Percentiles rank a stretch among this genome's conserved stretches.
Evolutionary conservation across 1,140 invertebrate species (phyloP).

Genomic region (Zaprionus tsacasi): DNA sequence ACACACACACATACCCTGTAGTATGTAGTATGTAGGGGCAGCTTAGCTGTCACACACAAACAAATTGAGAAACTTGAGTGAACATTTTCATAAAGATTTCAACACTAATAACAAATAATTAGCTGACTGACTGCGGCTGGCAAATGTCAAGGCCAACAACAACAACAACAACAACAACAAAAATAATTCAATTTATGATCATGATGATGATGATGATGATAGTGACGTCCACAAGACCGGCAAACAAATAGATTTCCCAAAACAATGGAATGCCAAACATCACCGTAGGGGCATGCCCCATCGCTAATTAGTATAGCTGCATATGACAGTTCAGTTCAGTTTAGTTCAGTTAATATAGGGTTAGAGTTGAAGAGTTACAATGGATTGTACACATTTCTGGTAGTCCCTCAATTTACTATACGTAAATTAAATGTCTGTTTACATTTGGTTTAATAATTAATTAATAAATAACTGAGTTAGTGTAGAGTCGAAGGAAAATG

Average conservation of each 20-base stretch:
- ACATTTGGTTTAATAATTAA: no score
- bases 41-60: slow-evolving; percentile 28
- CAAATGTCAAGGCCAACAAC: slow-evolving; percentile 54
- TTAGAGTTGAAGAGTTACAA: neutral
- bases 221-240: slow-evolving; percentile 23
- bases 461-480: no score
- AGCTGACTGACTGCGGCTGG: slow-evolving; percentile 67
- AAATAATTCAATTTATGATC: slow-evolving; percentile 34
- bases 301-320: neutral
- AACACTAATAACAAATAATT: slow-evolving; percentile 80
- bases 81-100: slow-evolving; percentile 74
- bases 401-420: no score
- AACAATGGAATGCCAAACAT: slow-evolving; percentile 19
- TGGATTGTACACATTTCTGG: neutral
- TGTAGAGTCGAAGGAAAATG: no score
- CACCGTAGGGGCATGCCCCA: slow-evolving; percentile 6
- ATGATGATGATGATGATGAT: slow-evolving; percentile 5
- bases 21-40: slow-evolving; percentile 5
- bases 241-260: slow-evolving; percentile 31
- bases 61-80: slow-evolving; percentile 43
- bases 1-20: slow-evolving; percentile 16
- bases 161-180: slow-evolving; percentile 2
- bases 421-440: no score
- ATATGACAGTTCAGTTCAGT: neutral
- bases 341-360: neutral